Base-by-base conservation (phyloP, 2,797 vertebrate genomes). In the Pangasius mekongensis region DNA sequence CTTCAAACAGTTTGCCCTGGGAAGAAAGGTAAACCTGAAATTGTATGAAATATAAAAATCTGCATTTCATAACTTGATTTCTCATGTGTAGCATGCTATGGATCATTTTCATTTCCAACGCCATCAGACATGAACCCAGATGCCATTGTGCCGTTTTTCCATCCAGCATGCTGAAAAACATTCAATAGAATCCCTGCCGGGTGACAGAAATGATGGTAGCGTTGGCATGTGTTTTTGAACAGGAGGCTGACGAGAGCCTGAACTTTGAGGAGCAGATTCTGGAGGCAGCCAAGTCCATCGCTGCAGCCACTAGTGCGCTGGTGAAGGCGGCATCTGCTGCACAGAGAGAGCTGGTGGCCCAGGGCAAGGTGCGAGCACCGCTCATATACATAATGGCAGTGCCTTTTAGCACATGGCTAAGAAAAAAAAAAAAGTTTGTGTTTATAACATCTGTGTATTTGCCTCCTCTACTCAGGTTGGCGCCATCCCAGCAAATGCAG, bases 261-360 rank as follows among this genome's bases (percentile, higher is more conserved):
- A 98, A 99, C 95, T 99, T 99, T 5, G 98, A 99, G 94, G 98
- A 99, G 85, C 98, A 99, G 94, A 99, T 99, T 89, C 92, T 99
- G 83, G 98, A 99, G 94, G 98, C 98, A 8, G 98, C 98, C 89
- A 99, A 99, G 92, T 98, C 98, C 69, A 99, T 99, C 9, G 98
- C 98, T 0, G 98, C 98, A 7, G 98, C 98, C 66, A 99, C 98
- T 0, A 99, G 98, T 0, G 98, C 98, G 43, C 93, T 99, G 91
- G 98, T 99, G 85, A 99, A 99, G 93, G 97, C 98, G 0, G 98
- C 98, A 0, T 99, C 98, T 0, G 98, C 97, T 0, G 98, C 98
- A 8, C 98, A 99, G 94, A 95, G 98, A 89, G 98, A 99, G 87
- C 93, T 99, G 89, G 98, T 99, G 90, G 98, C 98, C 64, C 98